These are phyloP conservation scores for Aphaenogaster rudis DNA, from an alignment of 1,140 invertebrate species.

Conservation along the genomic window DNA sequence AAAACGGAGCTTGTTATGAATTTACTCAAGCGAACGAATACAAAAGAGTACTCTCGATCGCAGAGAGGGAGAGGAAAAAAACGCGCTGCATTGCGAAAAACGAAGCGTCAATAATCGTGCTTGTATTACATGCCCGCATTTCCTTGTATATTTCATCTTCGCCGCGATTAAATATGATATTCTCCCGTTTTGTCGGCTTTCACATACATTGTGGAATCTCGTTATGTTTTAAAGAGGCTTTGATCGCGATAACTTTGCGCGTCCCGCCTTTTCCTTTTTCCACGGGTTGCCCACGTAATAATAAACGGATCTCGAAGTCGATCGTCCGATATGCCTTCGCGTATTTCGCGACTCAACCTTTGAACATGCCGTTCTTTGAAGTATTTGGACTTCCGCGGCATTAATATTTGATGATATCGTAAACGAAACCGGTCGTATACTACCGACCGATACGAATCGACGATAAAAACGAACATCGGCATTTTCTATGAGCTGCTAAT, in stretches of 20 bases:
- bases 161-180: constrained; percentile 38
- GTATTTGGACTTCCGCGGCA: constrained; percentile 34
- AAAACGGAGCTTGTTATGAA: constrained; percentile 47
- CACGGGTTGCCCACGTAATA: constrained; percentile 36
- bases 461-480: constrained; percentile 22
- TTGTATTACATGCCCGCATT: not conserved
- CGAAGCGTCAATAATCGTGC: constrained; percentile 43
- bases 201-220: constrained; percentile 10
- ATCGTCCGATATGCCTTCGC: constrained; percentile 45
- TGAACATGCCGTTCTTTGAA: constrained; percentile 62
- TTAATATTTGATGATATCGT: constrained; percentile 73
- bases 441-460: constrained; percentile 20
- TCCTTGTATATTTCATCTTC: constrained; percentile 18
- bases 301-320: constrained; percentile 57
- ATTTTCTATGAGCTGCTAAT: constrained; percentile 63
- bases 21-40: constrained; percentile 39
- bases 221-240: constrained; percentile 55
- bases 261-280: constrained; percentile 2
- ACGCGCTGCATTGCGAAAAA: not conserved
- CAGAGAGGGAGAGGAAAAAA: not conserved
- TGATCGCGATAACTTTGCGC: constrained; percentile 42
- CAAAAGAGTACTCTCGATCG: constrained; percentile 32
- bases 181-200: constrained; percentile 1
- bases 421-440: constrained; percentile 48
- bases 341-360: constrained; percentile 61